Evolutionary conservation across 37 sponge, comb jelly and placozoan species (phyloP), one percentile per base, ranked within the genome.

Genomic region (Corticium candelabrum): DNA sequence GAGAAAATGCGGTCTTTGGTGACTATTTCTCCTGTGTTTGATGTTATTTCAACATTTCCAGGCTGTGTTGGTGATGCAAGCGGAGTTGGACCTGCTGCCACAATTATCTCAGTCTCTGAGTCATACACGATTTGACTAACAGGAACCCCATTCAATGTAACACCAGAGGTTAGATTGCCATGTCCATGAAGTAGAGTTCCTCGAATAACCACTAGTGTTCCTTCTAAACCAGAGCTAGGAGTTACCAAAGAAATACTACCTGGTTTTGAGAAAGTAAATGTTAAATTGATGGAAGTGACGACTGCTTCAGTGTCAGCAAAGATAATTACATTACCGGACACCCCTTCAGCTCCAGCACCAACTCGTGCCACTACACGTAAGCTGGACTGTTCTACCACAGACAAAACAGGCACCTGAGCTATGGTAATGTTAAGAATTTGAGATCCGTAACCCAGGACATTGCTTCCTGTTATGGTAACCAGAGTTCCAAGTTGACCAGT

Each of bases 61-160:
- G 57, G 50, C 33, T 33, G 32, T n/a, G n/a, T n/a, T 40, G 57
- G 33, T n/a, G 62, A 81, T 3, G 27, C 43, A 3, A 35, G 36
- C 37, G 85, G 80, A 40, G 87, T 77, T 33, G 91, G 80, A 31
- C 91, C 91, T 27, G 82, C 88, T 74, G 83, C 83, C 30, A 85
- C 80, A 0, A 85, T 31, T 0, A 91, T 41, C 35, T 85, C 84
- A 37, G 68, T 68, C 1, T 72, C 41, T 2, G 91, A 68, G 35
- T 39, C 74, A 0, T 68, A 39, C 56, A 91, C 80, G 2, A 87
- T 82, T 36, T 81, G 56, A 4, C 68, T 39, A 1, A 85, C 91
- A 1, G 73, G 77, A 0, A 76, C 40, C 0, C 88, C 88, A n/a
- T 83, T 85, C n/a, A 91, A 43, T 0, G 80, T 80, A 2, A 91